Evolutionary conservation across 2,113 vertebrate species (phyloP), one percentile per base, ranked within the genome.

Genomic region (Uria lomvia): DNA sequence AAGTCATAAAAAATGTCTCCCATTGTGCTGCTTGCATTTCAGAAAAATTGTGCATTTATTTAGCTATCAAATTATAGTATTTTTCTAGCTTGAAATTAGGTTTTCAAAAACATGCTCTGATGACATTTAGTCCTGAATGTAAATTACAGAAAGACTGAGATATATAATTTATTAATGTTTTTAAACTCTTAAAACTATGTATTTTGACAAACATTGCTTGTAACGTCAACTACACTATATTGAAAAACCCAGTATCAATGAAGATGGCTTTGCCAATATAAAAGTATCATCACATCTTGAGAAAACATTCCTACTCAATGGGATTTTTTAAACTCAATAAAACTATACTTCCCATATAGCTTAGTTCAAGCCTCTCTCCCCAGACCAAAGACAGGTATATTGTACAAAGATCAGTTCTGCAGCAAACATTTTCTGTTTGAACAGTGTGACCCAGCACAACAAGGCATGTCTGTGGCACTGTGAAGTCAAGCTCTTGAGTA

Each of bases 41-140:
- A 82, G 42, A 26, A 50, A 71, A 92, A 34, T 1, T 9, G 3
- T 27, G 13, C 47, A 5, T 20, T 83, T 88, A 38, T 67, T 86
- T 50, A 56, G 15, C 40, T 62, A 89, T 8, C 12, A 67, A 94
- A 88, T 63, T 73, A 58, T 5, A 73, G 38, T 29, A 56, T 27
- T 58, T 66, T 91, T 94, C 86, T 5, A 66, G 19, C 40, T 87
- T 87, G 30, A 86, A 90, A 83, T 52, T 20, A 78, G 32, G 19
- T 84, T 87, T 94, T 73, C 18, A 45, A 65, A 80, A 80, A 36
- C 12, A 43, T 36, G 15, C 5, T 71, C 49, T 83, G 59, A 66
- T 1, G 14, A 74, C 21, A 71, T 59, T 77, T 42, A 79, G 45
- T 82, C 36, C 19, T 73, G 22, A 89, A 82, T 36, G 9, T 17